phyloP scores from a whole-genome alignment of 2,888 invertebrate genomes.

The Ophion ventricosus region DNA sequence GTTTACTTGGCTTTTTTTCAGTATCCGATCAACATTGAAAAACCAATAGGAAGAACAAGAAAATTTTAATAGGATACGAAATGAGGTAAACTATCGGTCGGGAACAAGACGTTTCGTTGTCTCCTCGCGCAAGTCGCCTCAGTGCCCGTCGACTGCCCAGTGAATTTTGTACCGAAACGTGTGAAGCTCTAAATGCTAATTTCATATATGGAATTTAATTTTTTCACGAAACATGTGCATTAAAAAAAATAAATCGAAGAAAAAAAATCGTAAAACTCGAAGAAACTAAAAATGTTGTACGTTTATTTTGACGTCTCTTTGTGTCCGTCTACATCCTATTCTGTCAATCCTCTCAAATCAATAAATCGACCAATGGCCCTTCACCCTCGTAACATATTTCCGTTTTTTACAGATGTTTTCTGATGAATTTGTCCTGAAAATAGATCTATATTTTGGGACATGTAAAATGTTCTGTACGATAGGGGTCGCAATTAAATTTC shows the following conservation, averaged over 20 bases:
- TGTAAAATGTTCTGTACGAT: too few species aligned
- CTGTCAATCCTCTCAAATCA: not conserved
- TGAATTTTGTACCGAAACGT: constrained; percentile 82
- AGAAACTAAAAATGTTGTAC: constrained; percentile 61
- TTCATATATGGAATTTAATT: constrained; percentile 83
- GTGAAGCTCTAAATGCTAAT: constrained; percentile 81
- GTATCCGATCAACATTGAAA: constrained; percentile 15
- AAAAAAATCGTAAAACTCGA: constrained; percentile 82
- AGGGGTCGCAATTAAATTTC: too few species aligned
- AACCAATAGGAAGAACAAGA: constrained; percentile 14
- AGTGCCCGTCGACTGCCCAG: constrained; percentile 74
- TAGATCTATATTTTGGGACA: too few species aligned
- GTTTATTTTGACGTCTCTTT: not conserved
- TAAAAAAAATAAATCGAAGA: constrained; percentile 82
- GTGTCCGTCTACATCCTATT: not conserved
- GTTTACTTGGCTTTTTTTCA: constrained; percentile 29
- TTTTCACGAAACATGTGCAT: constrained; percentile 84
- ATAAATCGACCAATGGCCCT: too few species aligned
- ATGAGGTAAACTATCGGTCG: constrained; percentile 50
- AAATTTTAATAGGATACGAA: constrained; percentile 15
- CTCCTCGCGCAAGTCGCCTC: constrained; percentile 60
- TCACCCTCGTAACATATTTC: too few species aligned
- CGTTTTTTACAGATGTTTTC: too few species aligned
- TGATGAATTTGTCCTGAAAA: too few species aligned
- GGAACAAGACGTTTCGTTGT: constrained; percentile 62